Evolutionary conservation across 2,113 vertebrate genomes (phyloP).

Genomic region (Dendropsophus ebraccatus): DNA sequence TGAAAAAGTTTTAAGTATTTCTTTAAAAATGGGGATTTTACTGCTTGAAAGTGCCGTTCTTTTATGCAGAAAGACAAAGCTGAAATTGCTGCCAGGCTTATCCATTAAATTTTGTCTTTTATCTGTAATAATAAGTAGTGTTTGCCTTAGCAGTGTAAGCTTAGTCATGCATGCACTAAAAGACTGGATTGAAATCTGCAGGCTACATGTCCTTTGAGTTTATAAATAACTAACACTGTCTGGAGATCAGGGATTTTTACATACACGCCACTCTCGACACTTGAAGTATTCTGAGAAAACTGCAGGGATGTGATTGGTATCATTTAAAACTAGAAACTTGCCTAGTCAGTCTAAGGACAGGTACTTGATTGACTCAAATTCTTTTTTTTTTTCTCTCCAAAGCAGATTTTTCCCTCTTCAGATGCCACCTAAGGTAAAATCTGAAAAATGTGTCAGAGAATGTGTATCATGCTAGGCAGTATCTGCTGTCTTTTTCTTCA

Average conservation of each 20-base stretch:
- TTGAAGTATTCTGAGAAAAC: conserved; percentile 39
- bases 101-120: conserved; percentile 53
- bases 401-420: background rate
- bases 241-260: conserved; percentile 39
- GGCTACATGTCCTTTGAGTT: conserved; percentile 50
- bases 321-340: conserved; percentile 11
- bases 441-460: conserved; percentile 18
- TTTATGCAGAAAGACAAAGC: conserved; percentile 51
- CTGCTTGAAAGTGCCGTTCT: conserved; percentile 36
- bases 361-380: conserved; percentile 16
- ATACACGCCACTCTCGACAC: conserved; percentile 24
- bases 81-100: conserved; percentile 45
- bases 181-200: conserved; percentile 50
- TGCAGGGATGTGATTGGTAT: conserved; percentile 37
- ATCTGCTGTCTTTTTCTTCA: background rate
- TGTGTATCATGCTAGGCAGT: background rate
- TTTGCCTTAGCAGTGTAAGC: conserved; percentile 48
- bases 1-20: conserved; percentile 39
- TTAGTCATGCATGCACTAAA: conserved; percentile 50
- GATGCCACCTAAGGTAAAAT: conserved; percentile 12
- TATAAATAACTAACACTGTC: conserved; percentile 51
- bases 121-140: conserved; percentile 56
- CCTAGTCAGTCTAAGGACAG: background rate
- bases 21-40: conserved; percentile 31
- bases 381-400: background rate